Evolutionary conservation across 2,797 vertebrate genomes (phyloP).

Genomic region (Moxostoma hubbsi): DNA sequence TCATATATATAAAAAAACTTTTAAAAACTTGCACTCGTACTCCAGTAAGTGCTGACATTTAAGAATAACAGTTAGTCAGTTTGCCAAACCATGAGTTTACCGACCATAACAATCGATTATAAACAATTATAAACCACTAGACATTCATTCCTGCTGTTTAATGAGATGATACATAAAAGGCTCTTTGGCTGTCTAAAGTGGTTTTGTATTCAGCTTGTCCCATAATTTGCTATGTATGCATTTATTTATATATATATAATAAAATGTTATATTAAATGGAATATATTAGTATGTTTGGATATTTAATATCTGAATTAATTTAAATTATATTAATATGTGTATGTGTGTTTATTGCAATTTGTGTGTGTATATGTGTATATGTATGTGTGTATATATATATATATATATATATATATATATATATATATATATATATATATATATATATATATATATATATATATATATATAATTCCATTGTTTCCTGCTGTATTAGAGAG

Average conservation of each 20-base stretch:
- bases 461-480: background rate
- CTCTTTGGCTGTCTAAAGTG: background rate
- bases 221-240: too few species aligned
- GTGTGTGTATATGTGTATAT: too few species aligned
- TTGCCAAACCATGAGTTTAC: background rate
- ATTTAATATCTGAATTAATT: too few species aligned
- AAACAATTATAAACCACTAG: conserved; percentile 37
- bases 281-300: too few species aligned
- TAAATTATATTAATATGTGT: too few species aligned
- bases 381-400: too few species aligned
- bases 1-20: background rate
- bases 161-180: background rate
- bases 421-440: too few species aligned
- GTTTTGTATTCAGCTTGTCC: conserved; percentile 6
- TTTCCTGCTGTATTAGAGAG: background rate
- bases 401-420: too few species aligned
- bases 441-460: too few species aligned
- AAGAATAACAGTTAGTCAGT: background rate
- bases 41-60: conserved; percentile 1
- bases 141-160: conserved; percentile 6
- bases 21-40: background rate
- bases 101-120: conserved; percentile 16
- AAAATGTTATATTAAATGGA: too few species aligned
- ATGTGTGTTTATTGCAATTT: too few species aligned
- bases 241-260: too few species aligned